Base-by-base conservation (phyloP, 2,888 invertebrate species). In the Leptinotarsa juncta region DNA sequence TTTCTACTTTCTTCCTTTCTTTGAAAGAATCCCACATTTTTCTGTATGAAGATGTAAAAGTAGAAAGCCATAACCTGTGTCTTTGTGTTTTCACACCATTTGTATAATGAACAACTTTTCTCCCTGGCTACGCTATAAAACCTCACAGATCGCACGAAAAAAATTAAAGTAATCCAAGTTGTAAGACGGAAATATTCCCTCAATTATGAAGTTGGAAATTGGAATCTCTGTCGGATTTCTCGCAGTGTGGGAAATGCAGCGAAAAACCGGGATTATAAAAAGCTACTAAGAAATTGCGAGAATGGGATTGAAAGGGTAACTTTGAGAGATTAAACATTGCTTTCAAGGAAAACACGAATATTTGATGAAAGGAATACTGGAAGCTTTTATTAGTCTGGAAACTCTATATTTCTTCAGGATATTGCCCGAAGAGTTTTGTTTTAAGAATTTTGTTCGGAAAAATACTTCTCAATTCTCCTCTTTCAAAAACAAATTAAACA, bases 151-250 rank as follows among this genome's bases (percentile, higher is more conserved):
- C 12, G 23, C 55, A 57, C 3, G 55, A 26, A 62, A 32, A 32
- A 62, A 62, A 62, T 15, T 32, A 16, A 26, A 32, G 62, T 62
- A 62, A 42, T 74, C 60, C 60, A 67, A 71, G 67, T 67, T 74
- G 70, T 53, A 71, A 74, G 71, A 67, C 69, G 50, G 55, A 65
- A 62, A 67, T 70, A 67, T 74, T 62, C 67, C 67, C 67, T 74
- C 57, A 75, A 75, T 75, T 75, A 75, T 70, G 68, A 75, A 75
- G 70, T 75, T 72, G 70, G 70, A 65, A 57, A 70, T 72, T 75
- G 72, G 70, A 75, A 75, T 75, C 70, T 72, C 49, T 60, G 70
- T 71, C 70, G 71, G 32, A 74, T 51, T 50, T 71, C 70, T 55
- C 49, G 72, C 67, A 62, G 72, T 70, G 70, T 67, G 68, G 66